Conservation (phyloP, 2,888 invertebrate genomes). For the Bedellia somnulentella region DNA sequence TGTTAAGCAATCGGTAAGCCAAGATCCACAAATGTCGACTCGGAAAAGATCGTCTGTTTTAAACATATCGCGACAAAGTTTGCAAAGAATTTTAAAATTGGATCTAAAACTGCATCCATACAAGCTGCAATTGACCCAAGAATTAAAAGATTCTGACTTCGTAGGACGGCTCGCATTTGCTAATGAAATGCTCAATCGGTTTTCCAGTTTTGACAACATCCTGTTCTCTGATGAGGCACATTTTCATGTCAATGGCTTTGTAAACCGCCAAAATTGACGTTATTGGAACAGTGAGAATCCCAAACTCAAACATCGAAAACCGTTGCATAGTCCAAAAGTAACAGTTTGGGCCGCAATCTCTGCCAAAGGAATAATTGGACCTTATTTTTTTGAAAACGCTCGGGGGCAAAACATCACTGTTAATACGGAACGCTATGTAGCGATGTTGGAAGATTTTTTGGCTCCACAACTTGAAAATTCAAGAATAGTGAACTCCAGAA, state of each 20-base stretch:
- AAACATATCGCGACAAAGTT: slow-evolving; percentile 8
- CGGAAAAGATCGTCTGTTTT: slow-evolving; percentile 7
- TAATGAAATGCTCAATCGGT: slow-evolving; percentile 2
- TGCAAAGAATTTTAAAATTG: slow-evolving; percentile 6
- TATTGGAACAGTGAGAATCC: slow-evolving; percentile 4
- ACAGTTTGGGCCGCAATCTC: slow-evolving; percentile 13
- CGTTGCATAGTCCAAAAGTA: slow-evolving; percentile 9
- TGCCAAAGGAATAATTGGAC: slow-evolving; percentile 10
- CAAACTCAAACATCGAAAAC: slow-evolving; percentile 12
- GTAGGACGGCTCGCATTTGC: slow-evolving; percentile 5
- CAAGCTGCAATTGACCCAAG: slow-evolving; percentile 3
- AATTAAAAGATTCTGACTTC: slow-evolving; percentile 4
- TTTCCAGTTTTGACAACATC: slow-evolving; percentile 6
- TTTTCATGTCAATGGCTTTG: slow-evolving; percentile 1
- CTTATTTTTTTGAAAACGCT: slow-evolving; percentile 12
- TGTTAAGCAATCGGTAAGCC: slow-evolving; percentile 7
- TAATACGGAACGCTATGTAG: background rate
- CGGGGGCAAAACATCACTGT: slow-evolving; percentile 1
- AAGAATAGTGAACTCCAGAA: background rate
- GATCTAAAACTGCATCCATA: slow-evolving; percentile 8
- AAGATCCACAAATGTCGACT: slow-evolving; percentile 6
- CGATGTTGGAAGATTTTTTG: background rate
- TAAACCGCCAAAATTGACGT: slow-evolving; percentile 1
- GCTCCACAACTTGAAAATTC: background rate
- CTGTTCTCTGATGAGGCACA: slow-evolving; percentile 2